These are phyloP conservation scores for Gasterosteus nipponicus DNA, from an alignment of 2,113 vertebrate species.

Conservation along the genomic window DNA sequence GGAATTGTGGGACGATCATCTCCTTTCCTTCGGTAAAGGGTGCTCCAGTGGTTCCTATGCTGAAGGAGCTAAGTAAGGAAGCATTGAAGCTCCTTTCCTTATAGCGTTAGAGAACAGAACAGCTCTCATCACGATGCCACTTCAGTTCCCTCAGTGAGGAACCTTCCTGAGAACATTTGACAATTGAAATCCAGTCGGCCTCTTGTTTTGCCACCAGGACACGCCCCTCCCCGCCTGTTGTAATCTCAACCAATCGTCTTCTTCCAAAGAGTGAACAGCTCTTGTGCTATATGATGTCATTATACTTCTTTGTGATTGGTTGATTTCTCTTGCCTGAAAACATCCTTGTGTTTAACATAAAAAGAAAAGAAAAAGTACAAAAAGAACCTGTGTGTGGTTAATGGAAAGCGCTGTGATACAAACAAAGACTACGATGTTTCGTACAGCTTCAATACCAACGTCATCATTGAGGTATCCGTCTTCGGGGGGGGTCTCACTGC, in stretches of 20 bases:
- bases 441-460: no score
- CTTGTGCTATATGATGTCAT: constrained; percentile 53
- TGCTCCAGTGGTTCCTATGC: no score
- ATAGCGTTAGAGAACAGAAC: no score
- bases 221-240: background rate
- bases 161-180: no score
- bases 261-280: constrained; percentile 30
- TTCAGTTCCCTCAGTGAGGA: no score
- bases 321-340: constrained; percentile 53
- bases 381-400: background rate
- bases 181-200: background rate
- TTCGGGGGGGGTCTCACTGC: no score
- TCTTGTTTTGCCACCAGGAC: background rate
- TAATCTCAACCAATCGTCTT: constrained; percentile 46
- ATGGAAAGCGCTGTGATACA: background rate
- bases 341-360: constrained; percentile 15
- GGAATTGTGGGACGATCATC: no score
- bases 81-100: no score
- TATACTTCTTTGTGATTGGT: constrained; percentile 49
- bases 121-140: no score
- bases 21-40: no score
- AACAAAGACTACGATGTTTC: background rate
- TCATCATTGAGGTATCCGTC: no score
- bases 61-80: no score
- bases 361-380: background rate